Percentiles rank a stretch among this genome's conserved stretches.
These are phyloP conservation scores for Platysteira castanea DNA, from an alignment of 2,113 vertebrate species.

Conservation along the genomic window DNA sequence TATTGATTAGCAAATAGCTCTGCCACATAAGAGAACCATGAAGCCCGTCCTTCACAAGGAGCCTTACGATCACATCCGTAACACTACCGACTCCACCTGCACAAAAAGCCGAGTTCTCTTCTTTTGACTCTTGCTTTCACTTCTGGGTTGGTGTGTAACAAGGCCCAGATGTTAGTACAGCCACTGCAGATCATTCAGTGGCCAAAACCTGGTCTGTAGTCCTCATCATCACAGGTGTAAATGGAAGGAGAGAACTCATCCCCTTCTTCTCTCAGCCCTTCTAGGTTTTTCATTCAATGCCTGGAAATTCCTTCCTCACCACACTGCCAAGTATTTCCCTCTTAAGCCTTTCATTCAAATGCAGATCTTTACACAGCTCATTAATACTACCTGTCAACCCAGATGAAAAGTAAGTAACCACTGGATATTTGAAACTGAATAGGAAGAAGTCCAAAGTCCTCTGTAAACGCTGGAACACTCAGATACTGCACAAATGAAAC, in stretches of 20 bases:
- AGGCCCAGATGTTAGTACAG: not conserved
- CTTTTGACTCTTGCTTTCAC: not conserved
- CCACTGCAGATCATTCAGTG: not conserved
- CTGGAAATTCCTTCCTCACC: not conserved
- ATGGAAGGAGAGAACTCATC: not conserved
- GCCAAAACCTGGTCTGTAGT: accelerated
- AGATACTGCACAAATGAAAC: not conserved
- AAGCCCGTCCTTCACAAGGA: not conserved
- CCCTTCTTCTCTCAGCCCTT: not conserved
- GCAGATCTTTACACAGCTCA: not conserved
- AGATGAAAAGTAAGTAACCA: not conserved
- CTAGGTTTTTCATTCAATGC: not conserved
- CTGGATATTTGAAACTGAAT: not conserved
- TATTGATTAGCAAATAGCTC: not conserved
- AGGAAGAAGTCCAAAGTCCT: not conserved
- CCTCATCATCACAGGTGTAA: not conserved
- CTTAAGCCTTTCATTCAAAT: not conserved
- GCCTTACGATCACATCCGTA: accelerated
- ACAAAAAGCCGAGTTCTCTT: not conserved
- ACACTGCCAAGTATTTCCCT: not conserved
- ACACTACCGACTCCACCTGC: not conserved
- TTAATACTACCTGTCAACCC: not conserved
- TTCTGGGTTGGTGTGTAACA: not conserved
- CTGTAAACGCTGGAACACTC: not conserved
- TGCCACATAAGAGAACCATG: not conserved